Base-by-base conservation (phyloP, 2,888 invertebrate genomes). In the Elmis aenea region DNA sequence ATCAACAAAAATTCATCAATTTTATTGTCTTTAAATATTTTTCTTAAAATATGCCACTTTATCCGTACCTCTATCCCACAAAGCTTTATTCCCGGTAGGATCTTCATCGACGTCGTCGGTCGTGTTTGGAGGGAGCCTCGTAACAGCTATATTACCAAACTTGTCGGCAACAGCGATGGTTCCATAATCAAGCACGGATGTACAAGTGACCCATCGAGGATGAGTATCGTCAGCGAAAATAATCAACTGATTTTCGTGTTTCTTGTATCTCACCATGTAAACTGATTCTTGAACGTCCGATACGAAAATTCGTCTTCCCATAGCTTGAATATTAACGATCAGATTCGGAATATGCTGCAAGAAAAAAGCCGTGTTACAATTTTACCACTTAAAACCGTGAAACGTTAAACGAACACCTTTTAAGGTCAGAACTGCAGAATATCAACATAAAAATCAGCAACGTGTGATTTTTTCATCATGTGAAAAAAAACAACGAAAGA, bases 71-170 rank as follows among this genome's bases (percentile, higher is more conserved):
- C 88, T 76, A 62, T 89, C 89, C 97, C 97, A 99, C 1, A 99
- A 72, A 0, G 96, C 92, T 66, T 96, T 95, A 59, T 94, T 95
- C 25, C 97, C 97, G 0, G 97, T 97, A 1, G 97, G 99, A 70
- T 99, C 99, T 69, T 99, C 99, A 64, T 99, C 97, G 0, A 99
- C 94, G 62, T 99, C 97, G 68, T 99, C 99, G 13, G 87, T 88
- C 1, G 94, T 86, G 38, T 91, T 90, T 33, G 85, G 81, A 0
- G 97, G 93, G 34, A 96, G 66, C 25, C 95, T 77, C 57, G 95
- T 85, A 36, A 99, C 81, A 37, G 89, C 81, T 49, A 99, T 76
- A 62, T 95, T 99, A 16, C 97, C 99, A 72, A 97, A 99, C 69
- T 99, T 99, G 67, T 99, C 99, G 4, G 94, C 90, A 40, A 90